A percentile compares a stretch with the other conserved stretches of the same genome.
These are phyloP conservation scores for Antedon mediterranea DNA, from an alignment of 53 echinoderm and acorn worm genomes.

Conservation along the genomic window DNA sequence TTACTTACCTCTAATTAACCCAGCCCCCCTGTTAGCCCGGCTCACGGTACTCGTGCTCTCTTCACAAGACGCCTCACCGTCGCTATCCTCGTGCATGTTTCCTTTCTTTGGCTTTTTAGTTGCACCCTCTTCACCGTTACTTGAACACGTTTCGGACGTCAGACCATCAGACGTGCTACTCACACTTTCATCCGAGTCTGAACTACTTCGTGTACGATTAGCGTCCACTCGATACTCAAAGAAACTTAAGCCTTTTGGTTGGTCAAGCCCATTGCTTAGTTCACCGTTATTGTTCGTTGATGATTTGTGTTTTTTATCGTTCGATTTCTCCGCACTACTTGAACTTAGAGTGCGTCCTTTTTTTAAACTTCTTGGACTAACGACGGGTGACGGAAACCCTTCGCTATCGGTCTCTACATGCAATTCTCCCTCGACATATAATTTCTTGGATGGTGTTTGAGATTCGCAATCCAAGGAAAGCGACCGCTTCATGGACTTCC, in stretches of 20 bases:
- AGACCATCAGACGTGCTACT: slow-evolving; percentile 58
- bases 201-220: slow-evolving; percentile 59
- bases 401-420: slow-evolving; percentile 63
- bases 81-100: slow-evolving; percentile 73
- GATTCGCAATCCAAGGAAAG: slow-evolving; percentile 52
- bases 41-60: slow-evolving; percentile 89
- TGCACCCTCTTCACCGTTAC: slow-evolving; percentile 42
- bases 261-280: slow-evolving; percentile 55
- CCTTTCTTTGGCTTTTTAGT: slow-evolving; percentile 27
- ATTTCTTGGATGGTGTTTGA: slow-evolving; percentile 13
- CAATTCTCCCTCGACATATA: slow-evolving; percentile 30
- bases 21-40: slow-evolving; percentile 62
- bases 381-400: slow-evolving; percentile 23
- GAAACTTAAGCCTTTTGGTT: slow-evolving; percentile 61
- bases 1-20: slow-evolving; percentile 12
- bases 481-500: slow-evolving; percentile 34
- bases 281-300: slow-evolving; percentile 11
- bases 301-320: slow-evolving; percentile 43
- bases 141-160: slow-evolving; percentile 55
- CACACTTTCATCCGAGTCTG: slow-evolving; percentile 59
- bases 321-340: slow-evolving; percentile 17
- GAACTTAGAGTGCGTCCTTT: slow-evolving; percentile 78
- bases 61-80: slow-evolving; percentile 84
- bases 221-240: slow-evolving; percentile 61
- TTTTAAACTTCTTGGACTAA: slow-evolving; percentile 20